Conservation (phyloP, 2,113 vertebrate species). For the Rousettus leschenaultii region DNA sequence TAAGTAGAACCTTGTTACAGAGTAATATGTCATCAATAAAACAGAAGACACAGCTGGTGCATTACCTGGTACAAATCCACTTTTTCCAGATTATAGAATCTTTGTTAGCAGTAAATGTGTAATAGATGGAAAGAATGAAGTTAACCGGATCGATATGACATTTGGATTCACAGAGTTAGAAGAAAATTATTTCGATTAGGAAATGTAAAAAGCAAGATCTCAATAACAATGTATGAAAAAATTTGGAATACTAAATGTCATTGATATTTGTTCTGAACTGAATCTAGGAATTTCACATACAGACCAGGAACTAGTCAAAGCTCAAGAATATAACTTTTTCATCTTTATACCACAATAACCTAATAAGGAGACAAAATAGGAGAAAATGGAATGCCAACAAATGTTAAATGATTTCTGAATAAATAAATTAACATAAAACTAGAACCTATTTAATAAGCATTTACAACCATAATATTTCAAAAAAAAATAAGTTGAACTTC, state of each 20-base stretch:
- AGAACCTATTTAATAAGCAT: background rate
- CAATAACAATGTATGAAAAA: background rate
- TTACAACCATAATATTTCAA: background rate
- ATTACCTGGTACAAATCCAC: conserved; percentile 52
- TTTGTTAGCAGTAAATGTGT: conserved; percentile 27
- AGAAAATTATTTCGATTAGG: conserved; percentile 29
- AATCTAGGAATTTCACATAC: background rate
- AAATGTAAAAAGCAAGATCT: conserved; percentile 26
- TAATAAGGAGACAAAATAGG: background rate
- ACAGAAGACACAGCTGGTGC: conserved; percentile 38
- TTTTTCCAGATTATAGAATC: conserved; percentile 46
- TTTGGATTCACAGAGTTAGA: conserved; percentile 5
- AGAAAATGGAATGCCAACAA: background rate
- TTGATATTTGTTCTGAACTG: background rate
- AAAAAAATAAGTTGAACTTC: background rate
- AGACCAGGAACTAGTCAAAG: background rate
- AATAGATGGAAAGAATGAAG: conserved; percentile 37
- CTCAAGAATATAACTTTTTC: background rate
- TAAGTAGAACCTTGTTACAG: background rate
- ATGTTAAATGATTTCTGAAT: background rate
- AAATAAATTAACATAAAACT: background rate
- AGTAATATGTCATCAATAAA: background rate
- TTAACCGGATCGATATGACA: background rate
- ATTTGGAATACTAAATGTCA: background rate
- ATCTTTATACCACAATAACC: background rate